Evolutionary conservation across 2,888 invertebrate genomes (phyloP).

Genomic region (Pteria penguin): DNA sequence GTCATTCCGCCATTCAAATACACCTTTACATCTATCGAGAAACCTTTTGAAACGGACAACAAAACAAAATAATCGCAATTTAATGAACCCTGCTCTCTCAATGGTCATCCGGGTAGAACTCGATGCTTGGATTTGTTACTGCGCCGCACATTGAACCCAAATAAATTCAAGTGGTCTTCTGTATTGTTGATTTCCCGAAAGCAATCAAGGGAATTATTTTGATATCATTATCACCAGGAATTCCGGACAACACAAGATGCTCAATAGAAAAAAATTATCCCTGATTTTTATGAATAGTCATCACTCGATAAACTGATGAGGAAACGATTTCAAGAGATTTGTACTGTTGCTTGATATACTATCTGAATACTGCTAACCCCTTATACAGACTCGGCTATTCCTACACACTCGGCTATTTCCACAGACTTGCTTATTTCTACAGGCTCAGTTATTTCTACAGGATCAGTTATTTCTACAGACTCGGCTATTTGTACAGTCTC

Average conservation of each 20-base stretch:
- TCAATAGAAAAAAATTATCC: neutral
- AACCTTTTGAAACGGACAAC: neutral
- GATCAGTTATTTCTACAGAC: too few species aligned
- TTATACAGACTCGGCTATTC: too few species aligned
- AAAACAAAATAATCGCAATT: constrained; percentile 9
- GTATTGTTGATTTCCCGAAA: neutral
- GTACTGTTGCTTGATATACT: too few species aligned
- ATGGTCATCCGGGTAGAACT: neutral
- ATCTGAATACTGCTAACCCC: too few species aligned
- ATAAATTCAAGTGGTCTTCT: neutral
- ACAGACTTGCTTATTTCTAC: too few species aligned
- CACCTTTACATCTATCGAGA: neutral
- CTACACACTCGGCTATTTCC: too few species aligned
- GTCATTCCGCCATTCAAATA: neutral
- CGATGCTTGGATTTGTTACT: neutral
- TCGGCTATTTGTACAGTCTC: too few species aligned
- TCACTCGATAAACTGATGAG: neutral
- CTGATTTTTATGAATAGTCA: neutral
- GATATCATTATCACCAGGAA: neutral
- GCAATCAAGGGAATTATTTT: neutral
- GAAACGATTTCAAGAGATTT: neutral
- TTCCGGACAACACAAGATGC: neutral
- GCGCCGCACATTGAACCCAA: neutral
- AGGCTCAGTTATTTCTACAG: too few species aligned
- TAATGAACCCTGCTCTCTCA: constrained; percentile 9